These are phyloP conservation scores for Aurelia aurita DNA, from an alignment of 30 jellyfish, hydroid and myxozoan genomes.

Conservation along the genomic window DNA sequence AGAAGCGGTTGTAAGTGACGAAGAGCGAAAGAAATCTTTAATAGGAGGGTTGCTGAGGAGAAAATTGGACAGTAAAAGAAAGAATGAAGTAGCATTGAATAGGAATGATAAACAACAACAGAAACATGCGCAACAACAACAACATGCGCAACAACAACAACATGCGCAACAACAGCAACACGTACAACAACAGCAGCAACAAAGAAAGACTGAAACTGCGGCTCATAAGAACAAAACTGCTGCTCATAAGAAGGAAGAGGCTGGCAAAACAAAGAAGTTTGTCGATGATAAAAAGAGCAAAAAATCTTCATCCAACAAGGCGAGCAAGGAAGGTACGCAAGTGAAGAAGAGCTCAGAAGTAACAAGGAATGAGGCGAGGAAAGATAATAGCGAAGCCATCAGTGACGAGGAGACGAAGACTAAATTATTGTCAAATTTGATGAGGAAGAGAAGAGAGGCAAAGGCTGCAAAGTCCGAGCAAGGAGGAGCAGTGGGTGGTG, in stretches of 20 bases:
- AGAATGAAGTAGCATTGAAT: not conserved
- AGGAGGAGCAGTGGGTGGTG: too few relatives aligned
- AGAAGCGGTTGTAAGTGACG: slow-evolving; percentile 27
- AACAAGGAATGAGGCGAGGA: not conserved
- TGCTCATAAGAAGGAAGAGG: too few relatives aligned
- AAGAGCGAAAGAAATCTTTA: slow-evolving; percentile 29
- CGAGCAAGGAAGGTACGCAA: not conserved
- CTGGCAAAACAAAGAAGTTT: too few relatives aligned
- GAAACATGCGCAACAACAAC: too few relatives aligned
- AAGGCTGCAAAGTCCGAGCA: too few relatives aligned
- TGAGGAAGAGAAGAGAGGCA: slow-evolving; percentile 50
- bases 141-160: too few relatives aligned
- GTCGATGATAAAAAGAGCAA: too few relatives aligned
- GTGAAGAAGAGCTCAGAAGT: not conserved
- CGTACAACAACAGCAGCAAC: too few relatives aligned
- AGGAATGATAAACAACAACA: not conserved
- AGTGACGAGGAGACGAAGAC: slow-evolving; percentile 57
- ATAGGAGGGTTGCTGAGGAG: slow-evolving; percentile 6
- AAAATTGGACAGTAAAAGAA: slow-evolving; percentile 1
- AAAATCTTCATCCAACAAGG: too few relatives aligned
- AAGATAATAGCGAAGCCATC: not conserved
- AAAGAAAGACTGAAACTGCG: too few relatives aligned
- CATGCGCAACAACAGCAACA: too few relatives aligned
- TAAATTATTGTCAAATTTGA: slow-evolving; percentile 26
- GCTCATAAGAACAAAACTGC: too few relatives aligned